Conservation (phyloP, 2,113 vertebrate species). For the Hippocampus comes region DNA sequence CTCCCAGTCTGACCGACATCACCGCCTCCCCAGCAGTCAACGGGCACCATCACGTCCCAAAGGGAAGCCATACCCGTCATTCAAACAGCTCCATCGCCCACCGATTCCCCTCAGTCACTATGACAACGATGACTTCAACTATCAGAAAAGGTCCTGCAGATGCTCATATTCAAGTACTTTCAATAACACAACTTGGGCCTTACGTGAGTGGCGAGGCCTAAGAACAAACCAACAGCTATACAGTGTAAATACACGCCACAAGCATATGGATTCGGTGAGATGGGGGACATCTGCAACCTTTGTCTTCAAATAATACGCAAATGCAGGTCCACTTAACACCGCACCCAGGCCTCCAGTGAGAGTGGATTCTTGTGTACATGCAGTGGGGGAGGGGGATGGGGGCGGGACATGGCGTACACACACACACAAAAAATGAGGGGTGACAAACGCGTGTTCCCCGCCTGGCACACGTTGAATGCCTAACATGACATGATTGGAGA, state of each 20-base stretch:
- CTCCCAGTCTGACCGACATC: not conserved
- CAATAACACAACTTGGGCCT: slow-evolving; percentile 70
- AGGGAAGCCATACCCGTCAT: slow-evolving; percentile 60
- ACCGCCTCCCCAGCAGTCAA: slow-evolving; percentile 18
- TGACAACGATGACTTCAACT: slow-evolving; percentile 19
- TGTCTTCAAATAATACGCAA: slow-evolving; percentile 32
- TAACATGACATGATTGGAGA: slow-evolving; percentile 45
- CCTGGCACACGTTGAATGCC: slow-evolving; percentile 57
- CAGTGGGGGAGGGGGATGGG: not conserved
- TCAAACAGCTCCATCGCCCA: slow-evolving; percentile 49
- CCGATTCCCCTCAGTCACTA: slow-evolving; percentile 32
- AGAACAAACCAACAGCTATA: slow-evolving; percentile 55
- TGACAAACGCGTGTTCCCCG: slow-evolving; percentile 45
- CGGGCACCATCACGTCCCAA: slow-evolving; percentile 48
- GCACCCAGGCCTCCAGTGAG: slow-evolving; percentile 26
- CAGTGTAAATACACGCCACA: slow-evolving; percentile 68
- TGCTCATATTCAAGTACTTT: slow-evolving; percentile 75
- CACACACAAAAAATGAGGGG: slow-evolving; percentile 20
- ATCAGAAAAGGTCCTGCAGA: slow-evolving; percentile 50
- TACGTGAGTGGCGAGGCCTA: slow-evolving; percentile 33
- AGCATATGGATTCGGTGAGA: slow-evolving; percentile 54
- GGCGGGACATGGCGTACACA: slow-evolving; percentile 3
- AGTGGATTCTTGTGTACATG: slow-evolving; percentile 16
- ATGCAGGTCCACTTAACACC: slow-evolving; percentile 32
- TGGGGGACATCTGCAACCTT: slow-evolving; percentile 42